Percentiles rank a stretch among this genome's conserved stretches.
phyloP scores from a whole-genome alignment of 2,888 invertebrate genomes.

The Dastarcus helophoroides region DNA sequence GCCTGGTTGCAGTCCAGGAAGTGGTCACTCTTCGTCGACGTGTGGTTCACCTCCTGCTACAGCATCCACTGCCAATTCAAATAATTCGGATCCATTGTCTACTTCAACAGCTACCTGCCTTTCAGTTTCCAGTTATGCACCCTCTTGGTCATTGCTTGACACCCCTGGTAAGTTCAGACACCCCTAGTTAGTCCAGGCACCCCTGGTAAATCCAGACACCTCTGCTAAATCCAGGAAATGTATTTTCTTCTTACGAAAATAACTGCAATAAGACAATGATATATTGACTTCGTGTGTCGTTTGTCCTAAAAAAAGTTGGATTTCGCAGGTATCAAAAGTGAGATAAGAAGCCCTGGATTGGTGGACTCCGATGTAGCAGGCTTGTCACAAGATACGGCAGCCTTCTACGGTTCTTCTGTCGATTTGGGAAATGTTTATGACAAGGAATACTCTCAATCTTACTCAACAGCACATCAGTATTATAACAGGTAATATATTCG shows the following conservation, averaged over 20 bases:
- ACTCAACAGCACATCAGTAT: constrained; percentile 56
- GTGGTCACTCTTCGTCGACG: constrained; percentile 47
- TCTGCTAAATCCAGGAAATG: background rate
- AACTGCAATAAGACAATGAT: constrained; percentile 1
- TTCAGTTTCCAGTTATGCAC: constrained; percentile 28
- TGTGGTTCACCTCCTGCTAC: constrained; percentile 45
- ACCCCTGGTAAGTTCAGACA: constrained; percentile 22
- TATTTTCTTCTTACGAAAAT: background rate
- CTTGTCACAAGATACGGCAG: constrained; percentile 30
- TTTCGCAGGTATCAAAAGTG: constrained; percentile 51
- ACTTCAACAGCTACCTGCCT: constrained; percentile 26
- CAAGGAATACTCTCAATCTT: constrained; percentile 44
- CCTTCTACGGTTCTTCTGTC: constrained; percentile 31
- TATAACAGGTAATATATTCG: constrained; percentile 50
- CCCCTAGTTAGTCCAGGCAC: constrained; percentile 24
- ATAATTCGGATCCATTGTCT: constrained; percentile 23
- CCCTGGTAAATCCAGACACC: constrained; percentile 20
- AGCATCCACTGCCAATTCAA: constrained; percentile 23
- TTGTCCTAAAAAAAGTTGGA: background rate
- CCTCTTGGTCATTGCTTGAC: constrained; percentile 34
- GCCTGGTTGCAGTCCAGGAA: constrained; percentile 41
- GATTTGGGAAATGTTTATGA: constrained; percentile 33
- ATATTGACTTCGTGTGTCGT: constrained; percentile 5
- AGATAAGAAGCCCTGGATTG: constrained; percentile 59
- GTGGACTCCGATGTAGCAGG: constrained; percentile 40